Evolutionary conservation across 2,888 invertebrate species (phyloP), one percentile per base, ranked within the genome.

Genomic region (Heliothis peltigera): DNA sequence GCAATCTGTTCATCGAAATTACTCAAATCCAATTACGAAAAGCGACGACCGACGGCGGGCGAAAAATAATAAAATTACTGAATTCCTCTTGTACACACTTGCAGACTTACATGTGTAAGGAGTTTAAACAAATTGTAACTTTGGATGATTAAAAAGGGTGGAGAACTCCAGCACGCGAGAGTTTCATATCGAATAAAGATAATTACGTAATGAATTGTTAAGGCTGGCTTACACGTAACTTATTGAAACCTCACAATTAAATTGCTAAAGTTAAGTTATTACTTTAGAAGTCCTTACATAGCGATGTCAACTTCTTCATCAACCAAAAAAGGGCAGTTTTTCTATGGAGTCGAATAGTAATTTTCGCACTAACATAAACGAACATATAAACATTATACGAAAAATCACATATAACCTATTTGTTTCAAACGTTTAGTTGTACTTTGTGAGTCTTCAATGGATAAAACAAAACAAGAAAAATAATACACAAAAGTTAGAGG

Each of bases 1-100:
- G 82, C 81, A 85, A 85, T 87, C 84, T 87, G 84, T 87, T 84
- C 87, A 84, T 87, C 79, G 80, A 82, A 84, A 84, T 86, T 81
- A 84, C 81, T 82, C 81, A 85, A 88, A 89, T 84, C 84, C 85
- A 87, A 87, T 89, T 87, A 87, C 72, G 63, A 56, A 62, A 66
- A 72, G 62, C 67, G 71, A 53, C 71, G 75, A 59, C 55, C 71
- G 75, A 59, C 55, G 59, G 60, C 68, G 67, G 55, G 61, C 75
- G 76, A 80, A 84, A 84, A 84, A 82, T 82, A 82, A 82, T 77
- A 75, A 75, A 81, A 79, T 81, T 75, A 79, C 70, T 78, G 70
- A 80, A 71, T 80, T 83, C 60, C 77, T 73, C 57, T 44, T 54
- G 64, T 61, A 62, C 54, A 64, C 66, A 64, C 77, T 70, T 76